Base-by-base conservation (phyloP, 1,140 invertebrate species). In the Cheumatopsyche charites region DNA sequence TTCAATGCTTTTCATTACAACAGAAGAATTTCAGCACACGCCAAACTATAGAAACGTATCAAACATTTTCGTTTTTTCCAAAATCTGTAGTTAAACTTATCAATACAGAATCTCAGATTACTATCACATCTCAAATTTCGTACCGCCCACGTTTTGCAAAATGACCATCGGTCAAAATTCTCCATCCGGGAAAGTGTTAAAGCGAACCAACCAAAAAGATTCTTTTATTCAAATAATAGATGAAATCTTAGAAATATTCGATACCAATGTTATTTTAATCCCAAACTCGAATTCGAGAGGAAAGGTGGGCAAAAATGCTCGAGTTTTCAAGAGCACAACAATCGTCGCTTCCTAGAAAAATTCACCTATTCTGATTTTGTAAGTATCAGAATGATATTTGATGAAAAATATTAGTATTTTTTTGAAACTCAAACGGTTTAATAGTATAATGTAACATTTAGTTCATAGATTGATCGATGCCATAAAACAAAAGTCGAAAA, bases 121-220 rank as follows among this genome's bases (percentile, higher is more conserved):
- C 66, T 15, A 68, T 73, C 71, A 62, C 21, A 26, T 45, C 61
- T 58, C 42, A 41, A 61, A 61, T 68, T 62, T 61, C 55, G 45
- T 42, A 68, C 65, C 71, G 52, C 71, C 71, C 63, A 47, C 23
- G 26, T 13, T 49, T 43, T 29, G n/a, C 6, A 21, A 13, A 15
- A 17, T 73, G 71, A 68, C 65, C 71, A 68, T 25, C 26, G 71
- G 71, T 67, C 62, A 58, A 61, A n/a, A 41, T 26, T 7, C 12
- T 25, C 55, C 13, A 63, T 25, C 62, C 29, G 17, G 13, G 3
- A n/a, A 61, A 61, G 55, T 15, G 55, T 61, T 61, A 6, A 19
- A 49, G 13, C 13, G 3, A 25, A 61, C 19, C 49, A 17, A 36
- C 9, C 3, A 4, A 36, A 36, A 4, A 36, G 29, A 36, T 36